Base-by-base conservation (phyloP, 1,140 invertebrate genomes). In the Drosophila dunni region DNA sequence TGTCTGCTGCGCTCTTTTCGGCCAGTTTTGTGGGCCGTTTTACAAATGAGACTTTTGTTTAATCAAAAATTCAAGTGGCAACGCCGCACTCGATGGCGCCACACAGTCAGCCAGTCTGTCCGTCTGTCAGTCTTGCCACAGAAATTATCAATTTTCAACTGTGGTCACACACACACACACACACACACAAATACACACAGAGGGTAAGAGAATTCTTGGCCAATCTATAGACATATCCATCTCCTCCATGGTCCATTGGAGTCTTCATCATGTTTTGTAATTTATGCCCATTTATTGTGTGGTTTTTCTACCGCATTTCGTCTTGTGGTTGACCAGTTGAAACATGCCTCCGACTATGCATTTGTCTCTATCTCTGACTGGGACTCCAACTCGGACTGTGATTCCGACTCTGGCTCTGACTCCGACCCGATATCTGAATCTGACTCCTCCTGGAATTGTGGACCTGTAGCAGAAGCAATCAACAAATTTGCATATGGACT, bases 11-110 rank as follows among this genome's bases (percentile, higher is more conserved):
- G 24, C 24, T 50, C 29, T 24, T 4, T 20, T 13, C n/a, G 11
- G n/a, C 40, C 40, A 42, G 44, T 40, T 51, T 69, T 72, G 44
- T 60, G 33, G 51, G 57, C 65, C 82, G 84, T 74, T 79, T 88
- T 89, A 88, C 83, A 88, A 89, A 88, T 88, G 80, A 88, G 83
- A 73, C 69, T 89, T 86, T 88, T 88, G 83, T 88, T 88, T 83
- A 88, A 88, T 88, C 83, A 88, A 89, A 89, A 89, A 88, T 88
- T 88, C 83, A 88, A 88, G 83, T 88, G 83, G 83, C 83, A 88
- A 88, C 70, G 83, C 83, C 80, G 83, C 83, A 88, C 83, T 88
- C 76, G 73, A 63, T 75, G 83, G 83, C 83, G 83, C 83, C 83
- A 71, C 73, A 75, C 71, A 74, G 71, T 53, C 64, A 70, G 53